phyloP scores from a whole-genome alignment of 2,797 vertebrate genomes.

The Emydoidea blandingii region DNA sequence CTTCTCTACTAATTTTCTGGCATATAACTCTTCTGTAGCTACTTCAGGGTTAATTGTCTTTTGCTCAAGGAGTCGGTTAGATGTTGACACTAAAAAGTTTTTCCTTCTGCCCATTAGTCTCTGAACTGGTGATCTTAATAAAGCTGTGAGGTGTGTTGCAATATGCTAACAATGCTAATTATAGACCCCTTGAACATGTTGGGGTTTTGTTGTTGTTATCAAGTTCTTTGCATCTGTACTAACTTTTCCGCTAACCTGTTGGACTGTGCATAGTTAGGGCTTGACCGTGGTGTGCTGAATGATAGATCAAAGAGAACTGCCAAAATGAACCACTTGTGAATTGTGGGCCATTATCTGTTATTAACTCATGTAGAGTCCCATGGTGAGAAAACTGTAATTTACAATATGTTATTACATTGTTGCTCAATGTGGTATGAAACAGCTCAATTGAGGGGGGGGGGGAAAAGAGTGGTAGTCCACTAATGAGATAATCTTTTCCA shows the following conservation, averaged over 20 bases:
- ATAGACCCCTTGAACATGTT: neutral
- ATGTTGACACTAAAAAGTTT: neutral
- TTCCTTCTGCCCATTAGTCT: slow-evolving; percentile 47
- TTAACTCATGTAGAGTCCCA: slow-evolving; percentile 62
- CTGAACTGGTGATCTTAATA: slow-evolving; percentile 19
- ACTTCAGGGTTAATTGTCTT: neutral
- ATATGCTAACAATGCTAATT: slow-evolving; percentile 43
- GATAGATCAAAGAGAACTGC: slow-evolving; percentile 65
- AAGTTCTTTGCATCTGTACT: neutral
- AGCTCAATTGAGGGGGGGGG: neutral
- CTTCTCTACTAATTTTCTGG: neutral
- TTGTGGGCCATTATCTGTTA: slow-evolving; percentile 71
- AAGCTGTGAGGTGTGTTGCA: slow-evolving; percentile 41
- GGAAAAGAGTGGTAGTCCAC: neutral
- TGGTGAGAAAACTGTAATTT: slow-evolving; percentile 65
- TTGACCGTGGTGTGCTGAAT: slow-evolving; percentile 46
- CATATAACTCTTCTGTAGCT: neutral
- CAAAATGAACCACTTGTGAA: slow-evolving; percentile 61
- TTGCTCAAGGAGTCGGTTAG: slow-evolving; percentile 16
- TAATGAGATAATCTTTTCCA: neutral
- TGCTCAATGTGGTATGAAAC: slow-evolving; percentile 28
- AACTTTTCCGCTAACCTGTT: slow-evolving; percentile 21
- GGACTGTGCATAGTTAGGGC: neutral
- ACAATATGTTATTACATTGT: slow-evolving; percentile 46
- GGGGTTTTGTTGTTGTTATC: neutral